Base-by-base conservation (phyloP, 30 jellyfish, hydroid and myxozoan species). In the Hydra vulgaris region DNA sequence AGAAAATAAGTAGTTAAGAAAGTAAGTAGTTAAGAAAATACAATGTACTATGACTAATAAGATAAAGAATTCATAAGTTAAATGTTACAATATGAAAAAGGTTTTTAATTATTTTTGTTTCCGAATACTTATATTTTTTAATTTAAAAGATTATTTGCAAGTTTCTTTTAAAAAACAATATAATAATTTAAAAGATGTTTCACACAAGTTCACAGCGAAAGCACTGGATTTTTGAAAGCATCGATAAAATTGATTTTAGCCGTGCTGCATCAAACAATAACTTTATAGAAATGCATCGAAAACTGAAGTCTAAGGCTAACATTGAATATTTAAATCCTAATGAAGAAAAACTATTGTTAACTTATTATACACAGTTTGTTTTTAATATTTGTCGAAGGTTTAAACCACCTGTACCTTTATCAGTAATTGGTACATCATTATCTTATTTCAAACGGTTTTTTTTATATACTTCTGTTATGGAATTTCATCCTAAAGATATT, bases 401-500 rank as follows among this genome's bases (percentile, higher is more conserved):
- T 78, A 87, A 81, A 53, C 95, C 98, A 8, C 87, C 95, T 7
- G 88, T 95, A 17, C 98, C 98, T 0, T 86, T 95, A 7, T 68
- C 95, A 0, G 90, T 92, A 18, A 67, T 56, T 80, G 96, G 95
- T 7, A 92, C 95, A 18, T 86, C 98, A 0, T 80, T 85, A 70
- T 26, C 84, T 71, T 92, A 92, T 55, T 92, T 92, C 76, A 92
- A 84, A 80, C 79, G 98, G 25, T 87, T 92, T 81, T 92, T 56
- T 77, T 27, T 92, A 53, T 78, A 84, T 61, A 92, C 96, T 16
- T 92, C 98, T 0, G 94, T 89, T 0, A 84, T 92, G 86, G 96
- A 92, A 67, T 92, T 83, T 74, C 98, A 92, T 89, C 98, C 98
- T 18, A 83, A 78, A 55, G 98, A 92, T 21, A 82, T 92, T 69